Evolutionary conservation across 2,888 invertebrate genomes (phyloP).

Genomic region (Tachina fera): DNA sequence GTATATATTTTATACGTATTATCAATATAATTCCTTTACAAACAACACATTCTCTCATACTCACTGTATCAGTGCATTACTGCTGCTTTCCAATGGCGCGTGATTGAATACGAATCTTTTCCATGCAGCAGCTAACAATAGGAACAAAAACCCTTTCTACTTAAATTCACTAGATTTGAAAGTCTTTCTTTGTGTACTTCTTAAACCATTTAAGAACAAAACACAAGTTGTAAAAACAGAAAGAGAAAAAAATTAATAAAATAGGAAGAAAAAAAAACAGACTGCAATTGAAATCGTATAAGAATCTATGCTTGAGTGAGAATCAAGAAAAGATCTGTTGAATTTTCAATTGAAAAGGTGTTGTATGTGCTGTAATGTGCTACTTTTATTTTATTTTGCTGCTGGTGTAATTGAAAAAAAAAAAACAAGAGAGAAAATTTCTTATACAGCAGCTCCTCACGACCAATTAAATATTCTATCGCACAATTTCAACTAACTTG

Average conservation of each 20-base stretch:
- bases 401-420: slow-evolving; percentile 39
- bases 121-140: slow-evolving; percentile 21
- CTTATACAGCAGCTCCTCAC: slow-evolving; percentile 46
- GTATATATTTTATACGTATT: slow-evolving; percentile 19
- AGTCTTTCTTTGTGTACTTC: neutral
- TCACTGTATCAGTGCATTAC: slow-evolving; percentile 40
- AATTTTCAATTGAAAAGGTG: slow-evolving; percentile 21
- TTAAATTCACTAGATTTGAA: slow-evolving; percentile 15
- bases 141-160: neutral
- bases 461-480: slow-evolving; percentile 64
- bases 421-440: neutral
- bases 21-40: slow-evolving; percentile 53
- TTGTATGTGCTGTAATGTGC: slow-evolving; percentile 22
- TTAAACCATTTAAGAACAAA: slow-evolving; percentile 26
- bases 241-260: neutral
- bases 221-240: neutral
- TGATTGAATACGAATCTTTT: slow-evolving; percentile 41
- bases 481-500: slow-evolving; percentile 39
- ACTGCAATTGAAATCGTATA: slow-evolving; percentile 50
- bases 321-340: slow-evolving; percentile 39
- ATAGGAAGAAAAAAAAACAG: neutral
- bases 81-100: slow-evolving; percentile 36
- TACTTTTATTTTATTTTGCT: slow-evolving; percentile 35
- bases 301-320: slow-evolving; percentile 51
- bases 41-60: slow-evolving; percentile 12